These are phyloP conservation scores for Nomada hirtipes DNA, from an alignment of 2,888 invertebrate genomes.

Conservation along the genomic window DNA sequence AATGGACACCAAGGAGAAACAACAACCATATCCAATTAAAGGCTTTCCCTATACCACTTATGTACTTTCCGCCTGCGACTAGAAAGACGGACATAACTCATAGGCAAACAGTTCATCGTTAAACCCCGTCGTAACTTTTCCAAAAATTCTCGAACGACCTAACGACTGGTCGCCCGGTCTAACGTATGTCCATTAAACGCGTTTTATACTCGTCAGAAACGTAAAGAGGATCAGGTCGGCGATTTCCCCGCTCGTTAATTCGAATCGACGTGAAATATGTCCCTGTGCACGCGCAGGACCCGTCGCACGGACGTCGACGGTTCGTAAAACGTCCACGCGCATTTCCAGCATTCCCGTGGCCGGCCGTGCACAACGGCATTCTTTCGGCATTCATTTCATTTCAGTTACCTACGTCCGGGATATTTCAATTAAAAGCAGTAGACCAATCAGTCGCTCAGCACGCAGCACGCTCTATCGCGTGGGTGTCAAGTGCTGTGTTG, in stretches of 20 bases:
- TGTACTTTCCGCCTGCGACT: constrained; percentile 10
- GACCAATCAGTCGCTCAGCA: constrained; percentile 74
- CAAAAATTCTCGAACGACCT: constrained; percentile 6
- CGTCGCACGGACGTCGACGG: not conserved
- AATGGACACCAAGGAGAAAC: not conserved
- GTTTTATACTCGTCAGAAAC: constrained; percentile 11
- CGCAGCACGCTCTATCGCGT: constrained; percentile 69
- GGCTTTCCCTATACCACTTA: constrained; percentile 8
- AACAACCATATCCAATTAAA: not conserved
- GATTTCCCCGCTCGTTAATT: constrained; percentile 21
- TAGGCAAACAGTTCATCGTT: not conserved
- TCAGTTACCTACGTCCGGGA: constrained; percentile 69
- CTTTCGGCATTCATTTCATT: constrained; percentile 58
- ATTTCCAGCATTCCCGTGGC: not conserved
- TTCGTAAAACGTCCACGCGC: constrained; percentile 1
- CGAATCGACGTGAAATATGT: constrained; percentile 14
- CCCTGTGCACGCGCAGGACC: not conserved
- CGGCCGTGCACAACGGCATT: constrained; percentile 22
- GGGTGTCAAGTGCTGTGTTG: constrained; percentile 60
- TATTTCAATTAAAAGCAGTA: constrained; percentile 72
- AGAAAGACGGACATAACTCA: constrained; percentile 10
- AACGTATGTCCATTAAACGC: constrained; percentile 20
- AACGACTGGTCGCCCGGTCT: not conserved
- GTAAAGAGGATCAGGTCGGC: not conserved
- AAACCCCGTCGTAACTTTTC: constrained; percentile 8